Evolutionary conservation across 2,797 vertebrate genomes (phyloP).

Genomic region (Peromyscus eremicus): DNA sequence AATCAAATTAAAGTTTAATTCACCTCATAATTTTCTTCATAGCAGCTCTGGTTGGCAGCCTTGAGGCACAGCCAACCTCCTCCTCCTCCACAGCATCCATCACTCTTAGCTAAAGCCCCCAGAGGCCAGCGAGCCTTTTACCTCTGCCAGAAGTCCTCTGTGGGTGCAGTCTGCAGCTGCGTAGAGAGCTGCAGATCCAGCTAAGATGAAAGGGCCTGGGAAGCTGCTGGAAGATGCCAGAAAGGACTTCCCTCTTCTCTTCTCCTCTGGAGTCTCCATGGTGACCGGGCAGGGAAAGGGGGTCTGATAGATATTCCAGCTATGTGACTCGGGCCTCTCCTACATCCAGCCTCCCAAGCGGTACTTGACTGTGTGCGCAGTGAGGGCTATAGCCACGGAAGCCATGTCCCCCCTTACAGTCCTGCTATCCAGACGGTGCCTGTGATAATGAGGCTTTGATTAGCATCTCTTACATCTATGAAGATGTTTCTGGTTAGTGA

Average conservation of each 20-base stretch:
- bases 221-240: background rate
- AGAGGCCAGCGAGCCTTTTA: background rate
- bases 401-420: background rate
- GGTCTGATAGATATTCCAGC: conserved; percentile 37
- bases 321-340: conserved; percentile 49
- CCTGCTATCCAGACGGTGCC: background rate
- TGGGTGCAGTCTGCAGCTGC: background rate
- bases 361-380: background rate
- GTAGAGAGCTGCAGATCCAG: background rate
- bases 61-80: background rate
- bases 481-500: background rate
- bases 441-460: background rate
- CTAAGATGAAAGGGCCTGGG: conserved; percentile 3
- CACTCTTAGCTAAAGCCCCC: background rate
- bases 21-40: conserved; percentile 73
- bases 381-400: background rate
- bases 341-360: background rate
- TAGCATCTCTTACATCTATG: background rate
- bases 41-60: conserved; percentile 62
- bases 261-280: conserved; percentile 53
- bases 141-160: background rate
- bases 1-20: conserved; percentile 83
- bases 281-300: background rate
- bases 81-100: background rate
- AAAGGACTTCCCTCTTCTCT: conserved; percentile 1